Evolutionary conservation across 2,888 invertebrate genomes (phyloP), one percentile per base, ranked within the genome.

Genomic region (Aphidius colemani): DNA sequence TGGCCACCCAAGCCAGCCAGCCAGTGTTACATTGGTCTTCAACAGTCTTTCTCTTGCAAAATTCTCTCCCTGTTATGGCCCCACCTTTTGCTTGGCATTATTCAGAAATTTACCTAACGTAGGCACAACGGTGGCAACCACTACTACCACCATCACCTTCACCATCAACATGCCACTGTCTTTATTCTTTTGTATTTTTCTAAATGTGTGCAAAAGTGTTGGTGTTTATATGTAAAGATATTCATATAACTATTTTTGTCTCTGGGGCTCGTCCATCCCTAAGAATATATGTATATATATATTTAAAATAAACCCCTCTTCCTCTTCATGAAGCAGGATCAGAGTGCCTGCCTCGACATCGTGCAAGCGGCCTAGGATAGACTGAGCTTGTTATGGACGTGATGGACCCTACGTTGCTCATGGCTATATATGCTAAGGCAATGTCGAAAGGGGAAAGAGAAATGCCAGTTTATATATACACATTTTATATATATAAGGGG

Each of bases 361-460:
- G 59, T 74, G 71, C 70, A 74, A 70, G 71, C 75, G 71, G 72
- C 74, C 72, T 74, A 73, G 71, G 69, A 69, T 70, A 66, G 67
- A 72, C 70, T 72, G 68, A 73, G 76, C 74, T 80, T 79, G 81
- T 81, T 81, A 81, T 76, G 78, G 78, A 80, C 80, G 78, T 79
- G 81, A 81, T 78, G 80, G 81, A 81, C 79, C 81, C 81, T 79
- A 73, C 76, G 74, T 78, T 78, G 78, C 79, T 77, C 73, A 71
- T 69, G 71, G 70, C 69, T 70, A 30, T 30, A 71, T 64, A 55
- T n/a, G 18, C 41, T 39, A 10, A 45, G 57, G 60, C 56, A 60
- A 56, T 60, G 65, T 58, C n/a, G 45, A 30, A 44, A 49, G 39
- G 64, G 58, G 64, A 67, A 51, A 61, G 56, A 65, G 66, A 57